Percentiles rank a stretch among this genome's conserved stretches.
Conservation (phyloP, 1,140 invertebrate genomes). For the Scaptomyza pallida region DNA sequence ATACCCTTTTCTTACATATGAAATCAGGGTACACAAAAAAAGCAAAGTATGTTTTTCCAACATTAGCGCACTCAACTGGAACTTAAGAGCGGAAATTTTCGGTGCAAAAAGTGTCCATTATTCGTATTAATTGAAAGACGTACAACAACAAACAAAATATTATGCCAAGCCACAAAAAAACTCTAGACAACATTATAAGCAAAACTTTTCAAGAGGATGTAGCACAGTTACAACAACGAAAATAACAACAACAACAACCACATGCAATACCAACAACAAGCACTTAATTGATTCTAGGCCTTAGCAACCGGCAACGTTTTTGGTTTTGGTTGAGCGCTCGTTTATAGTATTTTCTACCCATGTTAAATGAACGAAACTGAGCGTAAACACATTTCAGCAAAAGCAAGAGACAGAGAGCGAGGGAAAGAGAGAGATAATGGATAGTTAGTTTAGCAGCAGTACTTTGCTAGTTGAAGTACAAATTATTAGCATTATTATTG, state of each 20-base stretch:
- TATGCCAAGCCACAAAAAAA: conserved; percentile 38
- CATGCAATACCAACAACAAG: conserved; percentile 10
- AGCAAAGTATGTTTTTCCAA: conserved; percentile 28
- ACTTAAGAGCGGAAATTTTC: conserved; percentile 60
- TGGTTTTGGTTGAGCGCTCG: conserved; percentile 56
- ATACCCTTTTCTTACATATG: neutral
- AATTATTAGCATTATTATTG: neutral
- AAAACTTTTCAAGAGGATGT: conserved; percentile 38
- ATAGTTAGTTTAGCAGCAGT: conserved; percentile 5
- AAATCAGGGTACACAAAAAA: conserved; percentile 12
- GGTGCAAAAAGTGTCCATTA: conserved; percentile 77
- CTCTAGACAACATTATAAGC: conserved; percentile 20
- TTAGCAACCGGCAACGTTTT: conserved; percentile 63
- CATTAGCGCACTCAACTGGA: conserved; percentile 73
- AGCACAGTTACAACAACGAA: conserved; percentile 19
- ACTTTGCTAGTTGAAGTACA: neutral
- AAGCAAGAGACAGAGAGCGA: neutral
- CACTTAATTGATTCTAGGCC: conserved; percentile 73
- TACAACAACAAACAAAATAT: conserved; percentile 34
- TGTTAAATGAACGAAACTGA: conserved; percentile 73
- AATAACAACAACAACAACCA: conserved; percentile 14
- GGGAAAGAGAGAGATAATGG: conserved; percentile 31
- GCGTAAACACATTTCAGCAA: conserved; percentile 78
- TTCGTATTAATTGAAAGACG: conserved; percentile 68
- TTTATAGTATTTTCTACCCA: conserved; percentile 51